Evolutionary conservation across 2,888 invertebrate genomes (phyloP).

Genomic region (Drosophila infuscata): DNA sequence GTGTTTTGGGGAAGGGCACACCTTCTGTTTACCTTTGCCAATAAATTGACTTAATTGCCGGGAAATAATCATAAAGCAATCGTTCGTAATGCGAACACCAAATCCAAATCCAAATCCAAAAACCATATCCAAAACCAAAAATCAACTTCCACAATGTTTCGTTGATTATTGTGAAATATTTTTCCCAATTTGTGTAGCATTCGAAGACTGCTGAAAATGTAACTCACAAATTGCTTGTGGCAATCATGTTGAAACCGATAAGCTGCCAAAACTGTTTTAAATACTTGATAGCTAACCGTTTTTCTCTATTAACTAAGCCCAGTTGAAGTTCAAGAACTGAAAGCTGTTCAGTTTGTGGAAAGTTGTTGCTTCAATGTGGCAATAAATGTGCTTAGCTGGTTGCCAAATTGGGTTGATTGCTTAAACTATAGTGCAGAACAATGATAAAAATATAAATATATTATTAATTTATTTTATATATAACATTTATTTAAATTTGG

Average conservation of each 20-base stretch:
- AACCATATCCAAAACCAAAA: not conserved
- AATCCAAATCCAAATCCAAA: conserved; percentile 11
- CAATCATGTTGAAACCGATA: conserved; percentile 73
- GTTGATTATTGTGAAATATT: conserved; percentile 61
- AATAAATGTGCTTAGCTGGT: not conserved
- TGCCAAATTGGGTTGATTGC: not conserved
- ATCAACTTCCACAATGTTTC: conserved; percentile 34
- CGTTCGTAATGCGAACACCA: conserved; percentile 67
- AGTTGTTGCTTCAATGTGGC: not conserved
- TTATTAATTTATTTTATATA: not conserved
- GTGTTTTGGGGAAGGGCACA: conserved; percentile 8
- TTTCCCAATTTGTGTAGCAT: conserved; percentile 31
- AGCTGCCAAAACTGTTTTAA: conserved; percentile 23
- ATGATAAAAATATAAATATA: not conserved
- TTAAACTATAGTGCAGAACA: not conserved
- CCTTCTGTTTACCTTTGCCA: conserved; percentile 77
- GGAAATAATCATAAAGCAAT: conserved; percentile 84
- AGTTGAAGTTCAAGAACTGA: not conserved
- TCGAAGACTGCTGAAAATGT: conserved; percentile 35
- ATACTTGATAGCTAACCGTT: not conserved
- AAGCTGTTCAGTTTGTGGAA: not conserved
- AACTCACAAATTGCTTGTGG: conserved; percentile 53
- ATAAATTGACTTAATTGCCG: conserved; percentile 84
- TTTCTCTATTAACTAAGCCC: not conserved
- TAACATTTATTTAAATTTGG: not conserved